A percentile compares a stretch with the other conserved stretches of the same genome.
phyloP scores from a whole-genome alignment of 2,797 vertebrate genomes.

The Denticeps clupeoides region DNA sequence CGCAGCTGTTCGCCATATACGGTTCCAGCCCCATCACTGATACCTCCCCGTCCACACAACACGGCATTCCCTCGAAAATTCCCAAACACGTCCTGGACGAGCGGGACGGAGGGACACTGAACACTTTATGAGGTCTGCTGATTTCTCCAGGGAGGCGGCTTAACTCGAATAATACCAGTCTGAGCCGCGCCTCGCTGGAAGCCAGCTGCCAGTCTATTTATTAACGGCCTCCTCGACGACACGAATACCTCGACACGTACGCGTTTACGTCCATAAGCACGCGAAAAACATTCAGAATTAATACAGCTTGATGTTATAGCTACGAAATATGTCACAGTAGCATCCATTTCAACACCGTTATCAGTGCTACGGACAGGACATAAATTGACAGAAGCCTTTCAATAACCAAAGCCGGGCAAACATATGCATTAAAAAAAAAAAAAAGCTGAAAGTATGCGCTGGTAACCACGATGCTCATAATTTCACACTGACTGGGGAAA shows the following conservation, averaged over 20 bases:
- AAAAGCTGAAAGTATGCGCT: too few relatives aligned
- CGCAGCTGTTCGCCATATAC: conserved; percentile 11
- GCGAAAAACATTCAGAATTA: too few relatives aligned
- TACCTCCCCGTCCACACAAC: conserved; percentile 11
- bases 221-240: conserved; percentile 38
- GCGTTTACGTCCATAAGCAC: too few relatives aligned
- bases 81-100: conserved; percentile 21
- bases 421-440: too few relatives aligned
- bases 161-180: conserved; percentile 32
- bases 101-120: conserved; percentile 16
- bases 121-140: conserved; percentile 27
- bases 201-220: conserved; percentile 37
- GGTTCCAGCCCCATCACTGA: conserved; percentile 11
- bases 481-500: too few relatives aligned
- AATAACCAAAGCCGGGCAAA: too few relatives aligned
- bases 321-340: too few relatives aligned
- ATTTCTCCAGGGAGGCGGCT: conserved; percentile 29
- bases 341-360: too few relatives aligned
- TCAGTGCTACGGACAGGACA: too few relatives aligned
- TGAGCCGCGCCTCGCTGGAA: conserved; percentile 21
- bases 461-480: too few relatives aligned
- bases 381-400: too few relatives aligned
- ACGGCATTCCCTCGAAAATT: conserved; percentile 17
- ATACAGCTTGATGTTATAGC: too few relatives aligned
- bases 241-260: conserved; percentile 10